Percentiles rank a stretch among this genome's conserved stretches.
Evolutionary conservation across 2,113 vertebrate genomes (phyloP).

Genomic region (Periophthalmus modestus): DNA sequence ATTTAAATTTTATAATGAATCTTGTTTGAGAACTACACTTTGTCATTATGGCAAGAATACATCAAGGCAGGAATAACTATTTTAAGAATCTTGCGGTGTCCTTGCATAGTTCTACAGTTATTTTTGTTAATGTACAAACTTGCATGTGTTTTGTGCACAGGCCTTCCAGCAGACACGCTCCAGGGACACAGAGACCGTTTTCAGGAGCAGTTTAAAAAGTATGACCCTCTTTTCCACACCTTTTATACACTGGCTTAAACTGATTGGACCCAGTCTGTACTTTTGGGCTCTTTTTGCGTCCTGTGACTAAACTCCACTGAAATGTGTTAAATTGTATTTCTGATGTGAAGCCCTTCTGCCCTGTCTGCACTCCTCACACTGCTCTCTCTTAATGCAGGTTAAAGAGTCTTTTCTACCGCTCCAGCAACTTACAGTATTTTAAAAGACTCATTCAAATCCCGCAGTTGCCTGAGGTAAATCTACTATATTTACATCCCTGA

Average conservation of each 20-base stretch:
- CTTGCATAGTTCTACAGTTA: constrained; percentile 9
- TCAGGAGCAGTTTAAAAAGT: constrained; percentile 98
- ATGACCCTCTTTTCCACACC: constrained; percentile 48
- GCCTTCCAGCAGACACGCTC: constrained; percentile 94
- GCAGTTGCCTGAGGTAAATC: constrained; percentile 90
- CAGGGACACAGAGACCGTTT: constrained; percentile 98
- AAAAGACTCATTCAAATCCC: constrained; percentile 97
- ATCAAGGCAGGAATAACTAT: background rate
- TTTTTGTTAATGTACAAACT: background rate
- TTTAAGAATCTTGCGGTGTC: background rate
- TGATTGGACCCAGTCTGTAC: constrained; percentile 17
- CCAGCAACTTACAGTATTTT: constrained; percentile 98
- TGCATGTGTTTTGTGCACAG: constrained; percentile 67
- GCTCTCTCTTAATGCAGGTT: constrained; percentile 73
- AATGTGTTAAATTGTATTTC: constrained; percentile 16
- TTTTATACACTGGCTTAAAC: constrained; percentile 4
- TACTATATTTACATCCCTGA: background rate
- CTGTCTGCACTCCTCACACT: background rate
- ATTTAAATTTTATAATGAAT: background rate
- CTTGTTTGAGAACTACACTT: background rate
- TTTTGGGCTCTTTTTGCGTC: constrained; percentile 3
- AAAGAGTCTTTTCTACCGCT: constrained; percentile 96
- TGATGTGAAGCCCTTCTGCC: background rate
- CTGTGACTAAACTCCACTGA: constrained; percentile 10
- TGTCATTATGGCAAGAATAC: background rate